Base-by-base conservation (phyloP, 2,888 invertebrate genomes). In the Cerastoderma edule region DNA sequence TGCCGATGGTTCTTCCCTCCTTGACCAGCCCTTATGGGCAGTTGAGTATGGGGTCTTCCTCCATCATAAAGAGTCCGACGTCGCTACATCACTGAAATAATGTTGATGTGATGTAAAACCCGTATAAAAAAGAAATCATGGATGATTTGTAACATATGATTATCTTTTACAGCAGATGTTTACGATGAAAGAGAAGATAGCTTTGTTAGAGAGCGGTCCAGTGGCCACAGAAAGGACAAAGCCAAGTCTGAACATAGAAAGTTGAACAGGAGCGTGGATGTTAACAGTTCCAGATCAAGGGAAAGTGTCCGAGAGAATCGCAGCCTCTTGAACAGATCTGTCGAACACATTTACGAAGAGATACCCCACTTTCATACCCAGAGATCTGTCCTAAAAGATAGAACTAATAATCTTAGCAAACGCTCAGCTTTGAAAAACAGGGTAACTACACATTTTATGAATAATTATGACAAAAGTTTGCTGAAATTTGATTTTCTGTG, bases 311-410 rank as follows among this genome's bases (percentile, higher is more conserved):
- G 27, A 16, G 39, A 39, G 0, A 39, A 22, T 0, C 35, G 39
- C 24, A 39, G 39, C 5, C 22, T 60, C 35, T 27, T 60, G 39
- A 60, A 60, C 39, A 22, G 27, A 27, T 60, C 60, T 13, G 60
- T 39, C 0, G 60, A 60, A 60, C 60, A 60, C 39, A 60, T 60
- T 4, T 60, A 60, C 19, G 60, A 60, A 60, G 60, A 60, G 22
- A 60, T 60, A 2, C 60, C 60, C 0, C 39, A 35, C 1, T 60
- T 60, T 24, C 8, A 19, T 1, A 13, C n/a, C 5, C 35, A 60
- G 24, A 60, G 39, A 33, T 33, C 60, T 22, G 60, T 60, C 10
- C 39, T 60, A 19, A 60, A 60, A 32, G 60, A 60, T 39, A n/a
- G 60, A 22, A 60, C 60, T 8, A 60, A 60, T 33, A 60, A 35